A percentile compares a stretch with the other conserved stretches of the same genome.
Evolutionary conservation across 2,888 invertebrate species (phyloP).

Genomic region (Eudemis profundana): DNA sequence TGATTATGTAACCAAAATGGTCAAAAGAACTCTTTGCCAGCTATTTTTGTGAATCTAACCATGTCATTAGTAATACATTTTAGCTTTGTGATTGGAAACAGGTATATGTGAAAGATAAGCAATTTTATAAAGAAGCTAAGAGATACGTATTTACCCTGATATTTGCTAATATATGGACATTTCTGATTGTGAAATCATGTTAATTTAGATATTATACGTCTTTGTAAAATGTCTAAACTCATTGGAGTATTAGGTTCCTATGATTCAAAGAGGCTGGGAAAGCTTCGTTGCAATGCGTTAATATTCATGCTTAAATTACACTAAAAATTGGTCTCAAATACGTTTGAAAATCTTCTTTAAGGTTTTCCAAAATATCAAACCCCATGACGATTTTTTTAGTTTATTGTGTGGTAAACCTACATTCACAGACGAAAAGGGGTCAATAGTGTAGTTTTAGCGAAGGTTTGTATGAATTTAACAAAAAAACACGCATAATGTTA

Average conservation of each 20-base stretch:
- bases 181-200: neutral
- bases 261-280: neutral
- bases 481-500: conserved; percentile 22
- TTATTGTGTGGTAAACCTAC: too few relatives aligned
- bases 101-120: conserved; percentile 16
- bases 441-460: conserved; percentile 6
- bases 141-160: neutral
- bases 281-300: conserved; percentile 2
- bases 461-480: conserved; percentile 6
- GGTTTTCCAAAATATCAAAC: too few relatives aligned
- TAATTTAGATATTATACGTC: conserved; percentile 8
- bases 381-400: too few relatives aligned
- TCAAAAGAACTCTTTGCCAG: neutral
- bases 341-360: too few relatives aligned
- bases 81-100: conserved; percentile 18
- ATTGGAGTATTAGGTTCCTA: neutral
- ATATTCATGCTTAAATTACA: conserved; percentile 3
- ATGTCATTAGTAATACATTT: neutral
- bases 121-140: conserved; percentile 14
- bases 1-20: too few relatives aligned
- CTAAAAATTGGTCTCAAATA: neutral
- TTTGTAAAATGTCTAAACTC: conserved; percentile 18
- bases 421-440: neutral
- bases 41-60: neutral
- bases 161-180: conserved; percentile 8